Conservation (phyloP, 2,797 vertebrate species). For the Pseudochromis fuscus region DNA sequence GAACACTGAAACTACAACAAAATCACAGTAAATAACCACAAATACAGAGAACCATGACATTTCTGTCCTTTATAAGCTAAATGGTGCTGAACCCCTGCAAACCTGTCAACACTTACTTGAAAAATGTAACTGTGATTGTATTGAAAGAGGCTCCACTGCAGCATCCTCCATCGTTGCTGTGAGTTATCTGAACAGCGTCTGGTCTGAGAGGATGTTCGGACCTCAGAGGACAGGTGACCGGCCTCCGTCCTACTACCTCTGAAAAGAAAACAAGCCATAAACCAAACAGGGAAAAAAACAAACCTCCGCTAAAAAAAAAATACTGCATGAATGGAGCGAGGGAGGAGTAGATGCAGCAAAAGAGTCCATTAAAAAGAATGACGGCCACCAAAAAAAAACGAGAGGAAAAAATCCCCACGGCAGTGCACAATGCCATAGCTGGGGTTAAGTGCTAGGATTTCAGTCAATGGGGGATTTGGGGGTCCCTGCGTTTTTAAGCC, state of each 20-base stretch:
- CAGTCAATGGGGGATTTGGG: constrained; percentile 84
- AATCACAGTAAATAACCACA: too few relatives aligned
- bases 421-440: constrained; percentile 84
- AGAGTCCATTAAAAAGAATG: constrained; percentile 79
- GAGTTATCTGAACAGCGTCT: constrained; percentile 20
- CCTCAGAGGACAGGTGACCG: constrained; percentile 66
- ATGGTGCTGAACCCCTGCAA: neutral
- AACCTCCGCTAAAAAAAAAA: constrained; percentile 66
- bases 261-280: constrained; percentile 67
- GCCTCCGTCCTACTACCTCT: constrained; percentile 56
- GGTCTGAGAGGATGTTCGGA: constrained; percentile 31
- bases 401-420: constrained; percentile 74
- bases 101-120: constrained; percentile 6
- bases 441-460: constrained; percentile 91
- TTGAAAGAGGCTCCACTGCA: constrained; percentile 15
- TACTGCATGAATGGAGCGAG: constrained; percentile 67
- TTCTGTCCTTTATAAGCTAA: neutral
- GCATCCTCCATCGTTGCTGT: constrained; percentile 15
- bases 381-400: constrained; percentile 59
- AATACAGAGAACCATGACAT: neutral
- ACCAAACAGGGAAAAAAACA: constrained; percentile 43
- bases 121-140: neutral
- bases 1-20: too few relatives aligned
- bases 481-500: constrained; percentile 82
- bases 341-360: constrained; percentile 72